A percentile compares a stretch with the other conserved stretches of the same genome.
These are phyloP conservation scores for Leptarthrus brevirostris DNA, from an alignment of 2,888 invertebrate genomes.

Conservation along the genomic window DNA sequence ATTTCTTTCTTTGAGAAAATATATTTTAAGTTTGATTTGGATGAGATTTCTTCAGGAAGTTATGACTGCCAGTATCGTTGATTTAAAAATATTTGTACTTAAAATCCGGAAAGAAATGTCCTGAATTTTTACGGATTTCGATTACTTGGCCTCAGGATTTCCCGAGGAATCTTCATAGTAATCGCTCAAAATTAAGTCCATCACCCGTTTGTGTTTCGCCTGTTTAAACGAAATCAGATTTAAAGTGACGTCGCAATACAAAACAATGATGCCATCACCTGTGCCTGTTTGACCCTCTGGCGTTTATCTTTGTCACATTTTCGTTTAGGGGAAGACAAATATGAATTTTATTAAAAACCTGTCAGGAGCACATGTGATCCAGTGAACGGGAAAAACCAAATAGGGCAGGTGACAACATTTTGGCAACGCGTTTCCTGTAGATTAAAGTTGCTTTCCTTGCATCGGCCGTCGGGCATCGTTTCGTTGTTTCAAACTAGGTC, in stretches of 20 bases:
- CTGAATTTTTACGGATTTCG: too few relatives aligned
- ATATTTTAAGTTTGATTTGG: too few relatives aligned
- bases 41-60: too few relatives aligned
- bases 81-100: too few relatives aligned
- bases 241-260: not conserved
- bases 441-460: not conserved
- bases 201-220: too few relatives aligned
- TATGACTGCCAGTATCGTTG: too few relatives aligned
- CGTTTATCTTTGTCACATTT: constrained; percentile 14
- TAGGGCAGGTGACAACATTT: constrained; percentile 21
- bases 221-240: too few relatives aligned
- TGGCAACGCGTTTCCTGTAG: not conserved
- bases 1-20: too few relatives aligned
- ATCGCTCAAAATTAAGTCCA: too few relatives aligned
- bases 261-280: constrained; percentile 1
- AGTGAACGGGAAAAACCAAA: constrained; percentile 6
- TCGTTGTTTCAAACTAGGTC: not conserved
- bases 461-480: constrained; percentile 24
- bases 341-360: constrained; percentile 45
- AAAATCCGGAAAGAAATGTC: too few relatives aligned
- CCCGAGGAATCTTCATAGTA: too few relatives aligned
- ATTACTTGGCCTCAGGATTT: too few relatives aligned
- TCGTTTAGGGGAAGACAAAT: not conserved
- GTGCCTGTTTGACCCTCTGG: not conserved
- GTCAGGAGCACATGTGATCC: constrained; percentile 24